Conservation (phyloP, 2,888 invertebrate genomes). For the Perdita meconis region DNA sequence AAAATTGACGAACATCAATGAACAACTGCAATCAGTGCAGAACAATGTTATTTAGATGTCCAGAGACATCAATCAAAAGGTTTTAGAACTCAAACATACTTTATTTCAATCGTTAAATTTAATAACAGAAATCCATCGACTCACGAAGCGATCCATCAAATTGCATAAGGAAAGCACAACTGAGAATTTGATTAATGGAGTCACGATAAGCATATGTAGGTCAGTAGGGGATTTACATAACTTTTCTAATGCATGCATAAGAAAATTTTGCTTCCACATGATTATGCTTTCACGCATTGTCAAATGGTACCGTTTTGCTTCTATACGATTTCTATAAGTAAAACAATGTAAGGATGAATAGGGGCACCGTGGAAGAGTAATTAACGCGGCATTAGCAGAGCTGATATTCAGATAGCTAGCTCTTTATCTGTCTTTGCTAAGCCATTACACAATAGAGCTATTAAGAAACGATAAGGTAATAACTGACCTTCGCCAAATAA, state of each 20-base stretch:
- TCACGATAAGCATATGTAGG: no score
- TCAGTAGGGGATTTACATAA: no score
- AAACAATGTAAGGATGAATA: not conserved
- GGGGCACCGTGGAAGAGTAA: not conserved
- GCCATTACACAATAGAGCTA: not conserved
- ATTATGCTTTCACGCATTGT: no score
- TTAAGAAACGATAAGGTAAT: not conserved
- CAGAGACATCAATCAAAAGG: not conserved
- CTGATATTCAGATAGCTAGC: not conserved
- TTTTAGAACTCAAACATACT: not conserved
- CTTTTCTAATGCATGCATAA: no score
- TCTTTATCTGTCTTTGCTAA: not conserved
- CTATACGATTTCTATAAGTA: no score
- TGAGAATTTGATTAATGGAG: not conserved
- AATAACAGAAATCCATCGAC: not conserved
- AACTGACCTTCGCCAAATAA: not conserved
- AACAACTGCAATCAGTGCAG: no score
- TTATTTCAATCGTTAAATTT: not conserved
- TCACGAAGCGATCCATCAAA: not conserved
- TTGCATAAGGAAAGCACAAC: not conserved
- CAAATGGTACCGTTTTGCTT: no score
- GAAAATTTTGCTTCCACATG: no score
- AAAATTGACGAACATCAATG: no score
- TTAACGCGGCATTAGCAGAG: not conserved
- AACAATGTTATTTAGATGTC: no score